Evolutionary conservation across 2,113 vertebrate species (phyloP).

Genomic region (Melanerpes aurifrons): DNA sequence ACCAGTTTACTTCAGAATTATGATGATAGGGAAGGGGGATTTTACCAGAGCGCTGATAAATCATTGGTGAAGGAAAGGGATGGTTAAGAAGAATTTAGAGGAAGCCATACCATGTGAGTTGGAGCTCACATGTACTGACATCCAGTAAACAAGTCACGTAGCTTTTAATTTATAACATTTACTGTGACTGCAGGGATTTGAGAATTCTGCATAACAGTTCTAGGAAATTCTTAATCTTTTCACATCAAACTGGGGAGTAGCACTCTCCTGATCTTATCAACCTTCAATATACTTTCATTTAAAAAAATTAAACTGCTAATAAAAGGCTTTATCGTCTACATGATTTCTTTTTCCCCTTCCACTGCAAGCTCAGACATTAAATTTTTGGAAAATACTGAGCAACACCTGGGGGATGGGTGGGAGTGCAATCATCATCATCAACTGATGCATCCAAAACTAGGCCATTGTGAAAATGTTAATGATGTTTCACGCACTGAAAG

Average conservation of each 20-base stretch:
- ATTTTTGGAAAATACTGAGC: conserved; percentile 24
- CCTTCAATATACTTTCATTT: not conserved
- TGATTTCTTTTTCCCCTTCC: not conserved
- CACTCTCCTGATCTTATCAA: not conserved
- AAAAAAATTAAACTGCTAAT: not conserved
- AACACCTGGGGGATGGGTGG: not conserved
- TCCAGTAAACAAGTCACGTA: not conserved
- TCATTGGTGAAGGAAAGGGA: not conserved
- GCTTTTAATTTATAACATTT: not conserved
- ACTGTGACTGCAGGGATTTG: not conserved
- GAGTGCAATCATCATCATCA: not conserved
- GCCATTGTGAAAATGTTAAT: not conserved
- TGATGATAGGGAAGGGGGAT: not conserved
- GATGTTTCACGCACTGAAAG: not conserved
- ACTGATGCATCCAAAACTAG: not conserved
- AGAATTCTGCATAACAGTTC: not conserved
- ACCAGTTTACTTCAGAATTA: not conserved
- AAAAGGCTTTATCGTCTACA: not conserved
- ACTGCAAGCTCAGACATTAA: not conserved
- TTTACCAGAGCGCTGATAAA: not conserved
- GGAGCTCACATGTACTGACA: not conserved
- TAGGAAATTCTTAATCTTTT: not conserved
- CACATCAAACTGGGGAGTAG: not conserved
- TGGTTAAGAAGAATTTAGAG: not conserved
- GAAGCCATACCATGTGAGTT: not conserved